Base-by-base conservation (phyloP, 2,113 vertebrate genomes). In the Thamnaconus septentrionalis region DNA sequence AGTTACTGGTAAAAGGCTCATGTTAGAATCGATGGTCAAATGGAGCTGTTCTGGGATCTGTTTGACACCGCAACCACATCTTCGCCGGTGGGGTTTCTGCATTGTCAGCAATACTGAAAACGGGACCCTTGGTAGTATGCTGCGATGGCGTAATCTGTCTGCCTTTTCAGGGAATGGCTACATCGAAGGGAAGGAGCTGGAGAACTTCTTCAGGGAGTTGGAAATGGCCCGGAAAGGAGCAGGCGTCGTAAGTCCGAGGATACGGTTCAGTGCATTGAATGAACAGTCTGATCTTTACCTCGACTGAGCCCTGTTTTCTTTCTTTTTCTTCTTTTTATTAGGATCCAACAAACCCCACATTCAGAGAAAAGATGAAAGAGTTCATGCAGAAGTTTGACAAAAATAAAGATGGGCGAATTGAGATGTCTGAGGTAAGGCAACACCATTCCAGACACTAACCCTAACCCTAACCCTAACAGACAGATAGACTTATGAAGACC, bases 331-430 rank as follows among this genome's bases (percentile, higher is more conserved):
- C n/a, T 18, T n/a, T 18, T 68, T 79, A 70, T 50, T 79, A 97
- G 96, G 93, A 94, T 60, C 91, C 94, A 4, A 83, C 93, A 91
- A 95, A 91, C 3, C 92, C 92, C 68, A 92, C 76, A 65, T 91
- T 97, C 73, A 93, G 86, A 55, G 96, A 97, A 87, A 97, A 94
- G 88, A 95, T 98, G 95, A 98, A 94, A 89, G 95, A 96, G 47
- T 99, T 98, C 87, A 98, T 99, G 97, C 93, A 91, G 87, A 98
- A 98, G 86, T 98, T 98, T 0, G 97, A 99, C 90, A 94, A 97
- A 90, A 98, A 98, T 9, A 91, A 95, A 0, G 97, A 99, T 0
- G 97, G 97, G 12, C 93, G 93, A 69, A 99, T 99, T 4, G 96
- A 99, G 90, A 95, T 99, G 94, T 93, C 97, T 0, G 97, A 99